Percentiles rank a stretch among this genome's conserved stretches.
phyloP scores from a whole-genome alignment of 2,797 vertebrate genomes.

The Xiphorhynchus erythropygius region DNA sequence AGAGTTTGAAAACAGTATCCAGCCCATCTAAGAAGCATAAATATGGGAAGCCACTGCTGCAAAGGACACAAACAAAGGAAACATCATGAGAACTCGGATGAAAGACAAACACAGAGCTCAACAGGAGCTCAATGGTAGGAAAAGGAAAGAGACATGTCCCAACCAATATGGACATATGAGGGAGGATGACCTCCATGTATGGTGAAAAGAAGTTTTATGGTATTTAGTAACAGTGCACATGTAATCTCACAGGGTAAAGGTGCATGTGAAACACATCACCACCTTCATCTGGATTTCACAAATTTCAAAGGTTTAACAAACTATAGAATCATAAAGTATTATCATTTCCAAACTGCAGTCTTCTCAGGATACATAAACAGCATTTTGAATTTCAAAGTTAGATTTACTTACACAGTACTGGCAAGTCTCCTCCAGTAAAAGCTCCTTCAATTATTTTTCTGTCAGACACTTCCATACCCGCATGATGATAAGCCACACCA shows the following conservation, averaged over 20 bases:
- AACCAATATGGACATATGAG: background rate
- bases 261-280: background rate
- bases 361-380: background rate
- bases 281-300: background rate
- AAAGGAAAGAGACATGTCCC: background rate
- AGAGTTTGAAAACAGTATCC: background rate
- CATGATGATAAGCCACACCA: constrained; percentile 95
- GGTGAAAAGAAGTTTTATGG: background rate
- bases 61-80: background rate
- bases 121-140: background rate
- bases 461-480: constrained; percentile 90
- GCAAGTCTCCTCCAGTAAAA: constrained; percentile 90
- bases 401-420: constrained; percentile 91
- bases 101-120: background rate
- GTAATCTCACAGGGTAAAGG: background rate
- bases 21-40: background rate
- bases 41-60: background rate
- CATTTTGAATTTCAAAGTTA: background rate
- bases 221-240: background rate
- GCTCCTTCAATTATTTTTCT: constrained; percentile 89
- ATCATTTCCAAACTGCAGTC: background rate
- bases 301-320: background rate
- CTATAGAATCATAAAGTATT: background rate
- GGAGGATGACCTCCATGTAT: background rate
- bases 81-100: background rate